Conservation (phyloP, 2,797 vertebrate genomes). For the Chelon auratus region DNA sequence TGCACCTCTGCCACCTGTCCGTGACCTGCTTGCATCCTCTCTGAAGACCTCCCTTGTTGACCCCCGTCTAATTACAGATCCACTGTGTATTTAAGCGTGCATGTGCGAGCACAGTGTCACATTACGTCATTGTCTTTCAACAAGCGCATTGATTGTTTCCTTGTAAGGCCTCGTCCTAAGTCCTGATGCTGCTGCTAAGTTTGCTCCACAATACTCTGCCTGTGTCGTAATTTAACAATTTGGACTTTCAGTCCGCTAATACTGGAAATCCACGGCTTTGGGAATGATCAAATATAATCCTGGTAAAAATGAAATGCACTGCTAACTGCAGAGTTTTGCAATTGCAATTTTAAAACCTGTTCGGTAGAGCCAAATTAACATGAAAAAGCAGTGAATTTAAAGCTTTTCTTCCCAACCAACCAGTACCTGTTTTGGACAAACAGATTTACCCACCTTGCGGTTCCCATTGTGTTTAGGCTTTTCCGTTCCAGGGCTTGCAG, state of each 20-base stretch:
- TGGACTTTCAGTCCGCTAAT: conserved; percentile 20
- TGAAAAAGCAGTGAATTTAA: not conserved
- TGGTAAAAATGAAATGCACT: not conserved
- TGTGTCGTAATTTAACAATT: conserved; percentile 43
- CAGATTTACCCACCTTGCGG: conserved; percentile 84
- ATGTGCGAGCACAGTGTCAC: conserved; percentile 36
- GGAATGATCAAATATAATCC: conserved; percentile 12
- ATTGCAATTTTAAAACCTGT: too few relatives aligned
- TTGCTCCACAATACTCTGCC: conserved; percentile 43
- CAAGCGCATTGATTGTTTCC: conserved; percentile 64
- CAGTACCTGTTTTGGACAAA: not conserved
- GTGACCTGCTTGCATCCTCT: conserved; percentile 44
- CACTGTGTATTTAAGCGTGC: conserved; percentile 30
- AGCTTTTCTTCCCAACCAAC: not conserved
- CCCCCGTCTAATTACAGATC: conserved; percentile 56
- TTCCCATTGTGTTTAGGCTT: conserved; percentile 83
- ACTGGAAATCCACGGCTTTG: conserved; percentile 18
- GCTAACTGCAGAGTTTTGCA: too few relatives aligned
- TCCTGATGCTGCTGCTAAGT: conserved; percentile 26
- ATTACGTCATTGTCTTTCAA: conserved; percentile 63
- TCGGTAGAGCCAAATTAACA: not conserved
- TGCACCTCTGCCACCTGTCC: conserved; percentile 43
- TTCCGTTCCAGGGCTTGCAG: conserved; percentile 31
- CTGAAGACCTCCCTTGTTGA: conserved; percentile 39
- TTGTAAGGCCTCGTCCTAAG: conserved; percentile 48